These are phyloP conservation scores for Mechanitis mazaeus DNA, from an alignment of 2,888 invertebrate genomes.

Conservation along the genomic window DNA sequence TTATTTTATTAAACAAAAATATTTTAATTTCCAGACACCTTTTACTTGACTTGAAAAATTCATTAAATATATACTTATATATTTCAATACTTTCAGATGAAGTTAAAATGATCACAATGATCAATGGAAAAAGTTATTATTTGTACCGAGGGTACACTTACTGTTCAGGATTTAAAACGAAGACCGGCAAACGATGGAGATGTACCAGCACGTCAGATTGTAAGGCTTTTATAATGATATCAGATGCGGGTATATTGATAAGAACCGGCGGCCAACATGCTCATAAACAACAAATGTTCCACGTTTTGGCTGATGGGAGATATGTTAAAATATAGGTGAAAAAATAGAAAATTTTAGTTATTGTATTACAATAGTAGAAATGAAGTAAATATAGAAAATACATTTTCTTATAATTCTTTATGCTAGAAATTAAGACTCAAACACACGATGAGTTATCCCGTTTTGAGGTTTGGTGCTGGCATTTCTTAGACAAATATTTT, in stretches of 20 bases:
- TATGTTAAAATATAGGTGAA: slow-evolving; percentile 28
- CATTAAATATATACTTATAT: neutral
- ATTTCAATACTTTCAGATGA: slow-evolving; percentile 20
- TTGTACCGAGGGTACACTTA: slow-evolving; percentile 36
- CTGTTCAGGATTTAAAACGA: slow-evolving; percentile 25
- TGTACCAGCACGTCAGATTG: slow-evolving; percentile 39
- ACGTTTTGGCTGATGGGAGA: slow-evolving; percentile 24
- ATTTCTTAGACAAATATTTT: too few species aligned
- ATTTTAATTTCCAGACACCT: too few species aligned
- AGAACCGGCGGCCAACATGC: slow-evolving; percentile 25
- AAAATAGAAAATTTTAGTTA: too few species aligned
- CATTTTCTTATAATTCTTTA: too few species aligned
- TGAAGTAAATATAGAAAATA: too few species aligned
- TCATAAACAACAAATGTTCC: slow-evolving; percentile 28
- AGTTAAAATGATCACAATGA: slow-evolving; percentile 32
- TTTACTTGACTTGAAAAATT: neutral
- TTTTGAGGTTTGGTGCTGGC: too few species aligned
- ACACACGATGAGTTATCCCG: too few species aligned
- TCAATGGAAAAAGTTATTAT: slow-evolving; percentile 31
- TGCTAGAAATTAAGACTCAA: too few species aligned
- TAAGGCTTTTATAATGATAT: slow-evolving; percentile 30
- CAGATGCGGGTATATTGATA: slow-evolving; percentile 20
- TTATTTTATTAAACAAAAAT: too few species aligned
- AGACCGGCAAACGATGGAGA: slow-evolving; percentile 28
- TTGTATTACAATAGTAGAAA: neutral